These are phyloP conservation scores for Spilosoma lubricipeda DNA, from an alignment of 2,888 invertebrate genomes.

Conservation along the genomic window DNA sequence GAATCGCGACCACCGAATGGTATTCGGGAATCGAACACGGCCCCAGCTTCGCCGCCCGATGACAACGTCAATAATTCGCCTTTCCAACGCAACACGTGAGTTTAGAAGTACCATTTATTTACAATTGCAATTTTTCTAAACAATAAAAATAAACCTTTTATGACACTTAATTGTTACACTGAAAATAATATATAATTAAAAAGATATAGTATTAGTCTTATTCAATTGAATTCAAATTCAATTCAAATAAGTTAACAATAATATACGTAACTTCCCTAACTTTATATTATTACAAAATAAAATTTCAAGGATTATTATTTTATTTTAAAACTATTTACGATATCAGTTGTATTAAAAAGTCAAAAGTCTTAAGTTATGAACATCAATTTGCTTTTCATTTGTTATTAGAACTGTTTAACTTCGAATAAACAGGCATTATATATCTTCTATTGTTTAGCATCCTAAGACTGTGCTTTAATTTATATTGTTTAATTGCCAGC, in stretches of 20 bases:
- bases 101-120: conserved; percentile 5
- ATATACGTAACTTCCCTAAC: neutral
- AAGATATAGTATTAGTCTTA: no score
- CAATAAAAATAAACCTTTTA: no score
- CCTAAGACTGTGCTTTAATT: neutral
- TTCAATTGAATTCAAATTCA: no score
- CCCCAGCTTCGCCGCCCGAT: conserved; percentile 77
- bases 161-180: no score
- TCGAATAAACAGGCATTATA: no score
- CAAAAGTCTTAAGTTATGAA: neutral
- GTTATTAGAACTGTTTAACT: no score
- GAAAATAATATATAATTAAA: no score
- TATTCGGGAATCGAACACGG: conserved; percentile 69
- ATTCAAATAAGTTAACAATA: neutral
- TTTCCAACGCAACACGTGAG: conserved; percentile 78
- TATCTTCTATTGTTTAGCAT: neutral
- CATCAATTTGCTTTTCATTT: neutral
- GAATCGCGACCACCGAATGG: conserved; percentile 67
- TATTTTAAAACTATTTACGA: no score
- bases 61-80: conserved; percentile 70
- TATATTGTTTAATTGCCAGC: conserved; percentile 35
- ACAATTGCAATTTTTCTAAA: neutral
- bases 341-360: no score
- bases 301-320: neutral
- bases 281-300: neutral